These are phyloP conservation scores for Helobdella robusta DNA, from an alignment of 2,888 invertebrate genomes.

Conservation along the genomic window DNA sequence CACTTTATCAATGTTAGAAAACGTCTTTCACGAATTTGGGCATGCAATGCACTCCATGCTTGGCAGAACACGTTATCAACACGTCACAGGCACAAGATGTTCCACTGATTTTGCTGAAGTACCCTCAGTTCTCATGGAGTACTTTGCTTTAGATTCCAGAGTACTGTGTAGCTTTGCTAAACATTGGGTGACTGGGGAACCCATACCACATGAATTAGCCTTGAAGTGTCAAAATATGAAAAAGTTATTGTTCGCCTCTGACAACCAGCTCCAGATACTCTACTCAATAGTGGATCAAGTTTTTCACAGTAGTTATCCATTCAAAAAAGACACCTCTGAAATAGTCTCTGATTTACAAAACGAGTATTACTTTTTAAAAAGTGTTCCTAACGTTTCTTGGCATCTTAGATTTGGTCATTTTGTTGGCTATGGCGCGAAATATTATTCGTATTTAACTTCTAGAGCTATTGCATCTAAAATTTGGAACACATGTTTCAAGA, in stretches of 20 bases:
- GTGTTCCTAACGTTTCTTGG: conserved; percentile 84
- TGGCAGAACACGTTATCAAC: conserved; percentile 86
- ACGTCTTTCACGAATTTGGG: conserved; percentile 96
- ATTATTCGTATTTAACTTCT: conserved; percentile 92
- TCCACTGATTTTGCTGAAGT: conserved; percentile 96
- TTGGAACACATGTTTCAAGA: conserved; percentile 76
- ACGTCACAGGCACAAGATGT: conserved; percentile 88
- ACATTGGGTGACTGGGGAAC: conserved; percentile 78
- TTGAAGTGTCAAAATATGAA: conserved; percentile 73
- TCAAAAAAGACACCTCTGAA: conserved; percentile 57
- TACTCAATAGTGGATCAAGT: conserved; percentile 83
- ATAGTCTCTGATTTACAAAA: conserved; percentile 67
- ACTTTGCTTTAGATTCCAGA: conserved; percentile 79
- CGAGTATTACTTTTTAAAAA: conserved; percentile 74
- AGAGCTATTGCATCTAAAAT: conserved; percentile 82
- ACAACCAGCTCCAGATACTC: conserved; percentile 56
- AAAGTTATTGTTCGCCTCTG: conserved; percentile 72
- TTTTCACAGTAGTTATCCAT: conserved; percentile 64
- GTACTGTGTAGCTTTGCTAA: conserved; percentile 73
- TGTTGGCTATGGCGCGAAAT: conserved; percentile 95
- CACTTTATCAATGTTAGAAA: conserved; percentile 76
- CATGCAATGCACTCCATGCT: conserved; percentile 98
- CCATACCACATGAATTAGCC: conserved; percentile 70
- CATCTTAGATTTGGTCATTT: conserved; percentile 89
- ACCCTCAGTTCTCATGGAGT: conserved; percentile 96